phyloP scores from a whole-genome alignment of 2,888 invertebrate species.

The Spodoptera littoralis region DNA sequence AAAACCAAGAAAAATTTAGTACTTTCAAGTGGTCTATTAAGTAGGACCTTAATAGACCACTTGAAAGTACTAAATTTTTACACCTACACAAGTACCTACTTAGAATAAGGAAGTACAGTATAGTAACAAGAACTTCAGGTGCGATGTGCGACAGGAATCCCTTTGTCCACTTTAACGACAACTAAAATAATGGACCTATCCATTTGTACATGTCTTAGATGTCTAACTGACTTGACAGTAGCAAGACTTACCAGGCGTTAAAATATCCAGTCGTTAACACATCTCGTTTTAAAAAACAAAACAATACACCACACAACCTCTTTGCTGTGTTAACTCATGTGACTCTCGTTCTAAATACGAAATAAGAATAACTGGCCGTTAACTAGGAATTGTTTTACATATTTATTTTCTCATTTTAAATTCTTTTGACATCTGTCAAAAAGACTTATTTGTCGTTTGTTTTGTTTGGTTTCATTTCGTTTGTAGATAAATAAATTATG shows the following conservation, averaged over 20 bases:
- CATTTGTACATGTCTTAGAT: slow-evolving; percentile 30
- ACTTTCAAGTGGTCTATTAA: too few species aligned
- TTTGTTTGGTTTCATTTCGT: too few species aligned
- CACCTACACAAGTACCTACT: too few species aligned
- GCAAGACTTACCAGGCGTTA: slow-evolving; percentile 23
- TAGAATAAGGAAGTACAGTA: too few species aligned
- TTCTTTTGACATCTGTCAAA: slow-evolving; percentile 11
- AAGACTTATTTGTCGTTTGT: neutral
- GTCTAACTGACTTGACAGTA: slow-evolving; percentile 36
- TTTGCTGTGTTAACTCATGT: slow-evolving; percentile 20
- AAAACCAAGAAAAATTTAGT: too few species aligned
- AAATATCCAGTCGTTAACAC: slow-evolving; percentile 41
- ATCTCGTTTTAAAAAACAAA: slow-evolving; percentile 14
- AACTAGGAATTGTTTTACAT: neutral
- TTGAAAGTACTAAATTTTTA: too few species aligned
- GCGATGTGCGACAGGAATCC: slow-evolving; percentile 7
- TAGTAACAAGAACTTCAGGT: slow-evolving; percentile 4
- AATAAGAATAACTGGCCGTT: slow-evolving; percentile 19
- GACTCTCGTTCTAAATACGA: slow-evolving; percentile 38
- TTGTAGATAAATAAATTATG: too few species aligned
- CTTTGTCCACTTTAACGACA: slow-evolving; percentile 35
- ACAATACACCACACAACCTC: slow-evolving; percentile 13
- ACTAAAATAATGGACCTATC: slow-evolving; percentile 32
- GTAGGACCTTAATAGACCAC: too few species aligned
- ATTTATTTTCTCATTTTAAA: neutral